Evolutionary conservation across 2,888 invertebrate species (phyloP).

Genomic region (Abscondita cerata): DNA sequence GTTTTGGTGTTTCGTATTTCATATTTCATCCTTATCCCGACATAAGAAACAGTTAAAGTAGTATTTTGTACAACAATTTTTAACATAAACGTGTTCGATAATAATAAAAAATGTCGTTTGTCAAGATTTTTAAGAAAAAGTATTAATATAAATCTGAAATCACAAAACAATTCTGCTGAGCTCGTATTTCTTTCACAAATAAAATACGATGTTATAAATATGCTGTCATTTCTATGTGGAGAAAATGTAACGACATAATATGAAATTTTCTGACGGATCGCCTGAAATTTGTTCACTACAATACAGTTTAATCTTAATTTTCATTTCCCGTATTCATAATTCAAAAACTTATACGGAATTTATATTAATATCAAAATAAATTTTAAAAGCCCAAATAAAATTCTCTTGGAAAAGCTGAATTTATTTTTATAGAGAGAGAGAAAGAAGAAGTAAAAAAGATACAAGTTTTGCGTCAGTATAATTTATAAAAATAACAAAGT

Average conservation of each 20-base stretch:
- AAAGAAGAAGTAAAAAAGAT: background rate
- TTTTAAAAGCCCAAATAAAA: slow-evolving; percentile 8
- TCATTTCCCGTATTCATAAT: slow-evolving; percentile 18
- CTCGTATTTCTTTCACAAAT: slow-evolving; percentile 39
- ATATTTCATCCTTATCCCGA: too few relatives aligned
- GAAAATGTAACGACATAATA: slow-evolving; percentile 44
- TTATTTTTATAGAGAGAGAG: background rate
- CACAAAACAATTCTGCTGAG: slow-evolving; percentile 36
- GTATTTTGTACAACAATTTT: background rate
- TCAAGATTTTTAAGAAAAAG: slow-evolving; percentile 32
- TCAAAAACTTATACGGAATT: slow-evolving; percentile 12
- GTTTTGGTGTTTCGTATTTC: too few relatives aligned
- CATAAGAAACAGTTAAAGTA: too few relatives aligned
- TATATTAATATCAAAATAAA: slow-evolving; percentile 1
- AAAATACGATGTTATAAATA: slow-evolving; percentile 42
- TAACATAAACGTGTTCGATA: slow-evolving; percentile 3
- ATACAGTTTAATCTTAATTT: slow-evolving; percentile 29
- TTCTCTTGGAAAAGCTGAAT: background rate
- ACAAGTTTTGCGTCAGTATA: slow-evolving; percentile 15
- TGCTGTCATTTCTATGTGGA: slow-evolving; percentile 42
- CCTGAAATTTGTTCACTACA: slow-evolving; percentile 40
- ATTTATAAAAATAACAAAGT: slow-evolving; percentile 31
- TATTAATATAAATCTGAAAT: slow-evolving; percentile 36
- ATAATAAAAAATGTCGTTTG: slow-evolving; percentile 25
- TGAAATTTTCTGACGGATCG: slow-evolving; percentile 43